These are phyloP conservation scores for Sardinella longiceps DNA, from an alignment of 2,797 vertebrate genomes.

Conservation along the genomic window DNA sequence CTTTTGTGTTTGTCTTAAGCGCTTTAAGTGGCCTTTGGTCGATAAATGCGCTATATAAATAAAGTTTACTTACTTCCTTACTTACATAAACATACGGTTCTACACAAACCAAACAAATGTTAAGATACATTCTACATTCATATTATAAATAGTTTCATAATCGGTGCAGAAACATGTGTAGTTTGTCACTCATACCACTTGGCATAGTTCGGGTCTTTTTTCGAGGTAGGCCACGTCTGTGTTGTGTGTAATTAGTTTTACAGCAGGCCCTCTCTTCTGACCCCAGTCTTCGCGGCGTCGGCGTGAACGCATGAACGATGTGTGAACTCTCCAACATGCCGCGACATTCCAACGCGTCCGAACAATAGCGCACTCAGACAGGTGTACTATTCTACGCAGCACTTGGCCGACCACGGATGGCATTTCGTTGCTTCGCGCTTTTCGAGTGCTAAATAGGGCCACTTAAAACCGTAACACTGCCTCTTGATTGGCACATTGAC, in stretches of 20 bases:
- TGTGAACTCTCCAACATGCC: constrained; percentile 70
- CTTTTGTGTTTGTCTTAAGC: too few species aligned
- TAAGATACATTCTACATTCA: too few species aligned
- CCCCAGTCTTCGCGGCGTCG: constrained; percentile 73
- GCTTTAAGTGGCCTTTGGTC: too few species aligned
- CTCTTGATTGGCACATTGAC: constrained; percentile 40
- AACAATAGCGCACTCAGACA: constrained; percentile 71
- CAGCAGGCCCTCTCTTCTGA: constrained; percentile 62
- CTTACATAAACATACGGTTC: too few species aligned
- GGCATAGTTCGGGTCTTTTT: constrained; percentile 26
- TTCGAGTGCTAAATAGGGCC: constrained; percentile 52
- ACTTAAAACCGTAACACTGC: constrained; percentile 54
- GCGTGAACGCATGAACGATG: constrained; percentile 69
- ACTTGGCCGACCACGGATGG: constrained; percentile 26
- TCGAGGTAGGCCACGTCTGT: constrained; percentile 41
- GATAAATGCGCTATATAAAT: too few species aligned
- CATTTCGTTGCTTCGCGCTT: constrained; percentile 49
- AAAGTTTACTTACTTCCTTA: too few species aligned
- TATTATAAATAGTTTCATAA: too few species aligned
- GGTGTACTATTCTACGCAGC: constrained; percentile 57
- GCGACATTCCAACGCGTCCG: constrained; percentile 50
- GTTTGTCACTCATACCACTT: neutral
- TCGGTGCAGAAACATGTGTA: neutral
- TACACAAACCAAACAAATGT: too few species aligned
- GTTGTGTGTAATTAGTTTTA: constrained; percentile 65